Evolutionary conservation across 2,113 vertebrate species (phyloP), one percentile per base, ranked within the genome.

Genomic region (Sylvilagus bachmani): DNA sequence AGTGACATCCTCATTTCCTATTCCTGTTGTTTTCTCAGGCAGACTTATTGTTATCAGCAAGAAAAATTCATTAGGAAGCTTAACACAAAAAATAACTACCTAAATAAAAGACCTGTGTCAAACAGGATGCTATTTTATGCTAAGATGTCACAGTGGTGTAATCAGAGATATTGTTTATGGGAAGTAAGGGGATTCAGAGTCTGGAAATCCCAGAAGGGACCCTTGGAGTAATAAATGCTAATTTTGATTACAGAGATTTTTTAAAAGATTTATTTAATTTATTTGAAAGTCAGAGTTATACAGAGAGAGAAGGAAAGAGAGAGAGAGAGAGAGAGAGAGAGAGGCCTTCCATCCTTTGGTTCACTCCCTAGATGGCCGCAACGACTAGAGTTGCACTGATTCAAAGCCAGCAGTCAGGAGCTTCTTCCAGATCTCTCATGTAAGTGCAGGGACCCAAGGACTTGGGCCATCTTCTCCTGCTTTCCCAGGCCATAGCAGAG

Each of bases 61-160:
- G 4, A 19, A 96, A 85, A 94, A 58, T 61, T 90, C 4, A 89
- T 69, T 89, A 61, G 17, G 38, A 84, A 81, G 5, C 4, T 21
- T 58, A 89, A 14, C 27, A 62, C 13, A 24, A 67, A 84, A 84
- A 84, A 51, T 80, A 36, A 58, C 14, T 31, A 51, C 55, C 73
- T 36, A 64, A 33, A 71, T 62, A 69, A 53, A 66, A 16, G 4
- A 29, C 25, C 38, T 19, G 16, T 53, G 31, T 77, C 61, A 70
- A 51, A 86, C 38, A 89, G 29, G 89, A 91, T 62, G 7, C 24
- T 51, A 64, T 64, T 93, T 94, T 95, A 51, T 89, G 36, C n/a
- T 66, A 62, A 66, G 58, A 58, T 12, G 58, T 31, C 61, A 78
- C 21, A 17, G 6, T 21, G 21, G 55, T 19, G 5, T 70, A 86